Evolutionary conservation across 2,113 vertebrate species (phyloP).

Genomic region (Delphinapterus leucas): DNA sequence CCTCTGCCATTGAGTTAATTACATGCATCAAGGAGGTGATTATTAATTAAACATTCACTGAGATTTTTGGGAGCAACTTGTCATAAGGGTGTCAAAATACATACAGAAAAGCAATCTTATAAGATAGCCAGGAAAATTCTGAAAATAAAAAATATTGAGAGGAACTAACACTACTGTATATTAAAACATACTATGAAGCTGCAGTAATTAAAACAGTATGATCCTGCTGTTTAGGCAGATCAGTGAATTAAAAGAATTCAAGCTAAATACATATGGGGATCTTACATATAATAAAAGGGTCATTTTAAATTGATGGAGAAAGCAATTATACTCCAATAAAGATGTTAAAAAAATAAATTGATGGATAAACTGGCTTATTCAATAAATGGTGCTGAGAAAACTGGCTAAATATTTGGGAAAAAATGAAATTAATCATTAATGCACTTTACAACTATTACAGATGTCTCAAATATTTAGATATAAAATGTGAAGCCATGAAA

Average conservation of each 20-base stretch:
- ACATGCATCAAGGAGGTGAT: background rate
- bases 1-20: background rate
- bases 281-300: background rate
- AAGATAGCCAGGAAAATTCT: background rate
- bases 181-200: background rate
- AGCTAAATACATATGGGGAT: background rate
- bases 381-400: background rate
- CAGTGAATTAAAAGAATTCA: background rate
- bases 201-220: background rate
- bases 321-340: too few relatives aligned
- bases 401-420: background rate
- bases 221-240: background rate
- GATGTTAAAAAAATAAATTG: too few relatives aligned
- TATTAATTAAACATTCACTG: background rate
- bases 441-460: background rate
- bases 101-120: background rate
- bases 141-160: background rate
- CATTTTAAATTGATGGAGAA: background rate
- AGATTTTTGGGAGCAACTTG: background rate
- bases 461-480: background rate
- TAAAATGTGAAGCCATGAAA: background rate
- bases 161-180: background rate
- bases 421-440: background rate
- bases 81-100: background rate
- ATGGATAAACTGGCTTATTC: background rate